Base-by-base conservation (phyloP, 2,797 vertebrate species). In the Catostomus latipinnis region DNA sequence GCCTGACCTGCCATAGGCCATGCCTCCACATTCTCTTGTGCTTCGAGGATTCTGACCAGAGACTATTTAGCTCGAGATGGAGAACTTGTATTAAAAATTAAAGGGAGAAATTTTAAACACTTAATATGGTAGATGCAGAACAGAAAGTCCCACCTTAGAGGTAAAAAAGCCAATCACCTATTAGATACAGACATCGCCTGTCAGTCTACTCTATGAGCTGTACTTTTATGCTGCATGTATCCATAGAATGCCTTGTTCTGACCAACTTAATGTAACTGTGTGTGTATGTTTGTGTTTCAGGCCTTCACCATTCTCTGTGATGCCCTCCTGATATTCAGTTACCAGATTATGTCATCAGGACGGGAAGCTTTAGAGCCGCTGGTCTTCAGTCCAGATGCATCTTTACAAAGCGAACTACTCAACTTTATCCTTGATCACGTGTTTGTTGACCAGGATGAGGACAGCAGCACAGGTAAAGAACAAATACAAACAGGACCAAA, bases 401-500 rank as follows among this genome's bases (percentile, higher is more conserved):
- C 96, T 34, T 89, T 98, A 87, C 96, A 98, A 72, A 96, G 95
- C n/a, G 97, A 98, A 87, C 91, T 98, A 71, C 94, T 98, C 82
- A 97, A 94, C 92, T 98, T 98, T 89, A 96, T 98, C 91, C 90
- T 96, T 85, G 96, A 98, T 93, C 96, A 97, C 74, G 96, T 98
- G 82, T 98, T 98, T 88, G 97, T 98, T 88, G 97, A 98, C 89
- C 97, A 97, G 89, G 97, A 98, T 87, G 97, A 97, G 67, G 97
- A 93, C 87, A 95, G 91, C 88, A 97, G 96, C 89, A 93, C 96
- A 89, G 97, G 96, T 96, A 86, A 76, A 69, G 13, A 56, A 18
- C 1, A 18, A 58, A 34, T 34, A 34, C 2, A 34, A 34, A 45
- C 13, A 62, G 57, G n/a, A 56, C 1, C 14, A 16, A 22, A 49